Conservation (phyloP, 2,797 vertebrate species). For the Acipenser ruthenus region DNA sequence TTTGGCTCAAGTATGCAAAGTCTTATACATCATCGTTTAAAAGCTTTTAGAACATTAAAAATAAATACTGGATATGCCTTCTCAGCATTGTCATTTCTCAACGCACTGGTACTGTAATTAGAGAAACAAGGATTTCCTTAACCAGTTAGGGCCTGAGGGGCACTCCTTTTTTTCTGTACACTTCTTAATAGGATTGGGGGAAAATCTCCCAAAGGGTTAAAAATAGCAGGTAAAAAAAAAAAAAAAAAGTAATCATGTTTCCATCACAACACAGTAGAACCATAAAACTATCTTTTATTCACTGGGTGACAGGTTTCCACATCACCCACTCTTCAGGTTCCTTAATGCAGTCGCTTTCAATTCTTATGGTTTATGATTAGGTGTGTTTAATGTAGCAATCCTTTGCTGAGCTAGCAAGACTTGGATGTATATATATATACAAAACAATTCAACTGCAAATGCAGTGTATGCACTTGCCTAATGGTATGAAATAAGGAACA, state of each 20-base stretch:
- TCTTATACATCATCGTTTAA: too few relatives aligned
- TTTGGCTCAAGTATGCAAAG: too few relatives aligned
- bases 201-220: background rate
- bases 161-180: too few relatives aligned
- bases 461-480: background rate
- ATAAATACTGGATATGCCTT: too few relatives aligned
- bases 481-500: background rate
- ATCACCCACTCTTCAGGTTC: conserved; percentile 31
- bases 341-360: conserved; percentile 33
- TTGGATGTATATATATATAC: conserved; percentile 51
- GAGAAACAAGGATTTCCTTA: too few relatives aligned
- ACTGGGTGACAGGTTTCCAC: conserved; percentile 42
- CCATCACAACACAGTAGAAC: conserved; percentile 33
- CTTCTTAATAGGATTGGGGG: background rate
- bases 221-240: background rate
- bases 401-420: conserved; percentile 57
- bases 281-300: conserved; percentile 36
- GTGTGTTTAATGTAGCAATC: conserved; percentile 51
- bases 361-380: conserved; percentile 34
- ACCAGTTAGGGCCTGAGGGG: too few relatives aligned
- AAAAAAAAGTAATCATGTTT: conserved; percentile 21
- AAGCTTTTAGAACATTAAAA: too few relatives aligned
- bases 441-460: conserved; percentile 26
- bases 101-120: too few relatives aligned
- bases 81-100: too few relatives aligned